Base-by-base conservation (phyloP, 2,888 invertebrate species). In the Lepidochitona cinerea region DNA sequence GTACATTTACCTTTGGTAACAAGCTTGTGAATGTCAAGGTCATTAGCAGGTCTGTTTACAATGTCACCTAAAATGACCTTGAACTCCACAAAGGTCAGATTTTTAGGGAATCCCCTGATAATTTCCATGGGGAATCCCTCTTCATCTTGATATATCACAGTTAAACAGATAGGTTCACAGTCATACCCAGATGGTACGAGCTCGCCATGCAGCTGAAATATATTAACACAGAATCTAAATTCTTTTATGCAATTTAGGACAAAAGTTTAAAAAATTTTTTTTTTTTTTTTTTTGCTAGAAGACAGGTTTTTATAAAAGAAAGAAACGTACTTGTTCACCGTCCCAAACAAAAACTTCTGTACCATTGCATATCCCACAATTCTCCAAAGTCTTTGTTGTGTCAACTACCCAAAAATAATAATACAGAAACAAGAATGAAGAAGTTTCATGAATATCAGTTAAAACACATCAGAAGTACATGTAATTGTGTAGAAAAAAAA, bases 341-440 rank as follows among this genome's bases (percentile, higher is more conserved):
- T 88, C 82, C 88, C 89, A 89, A 29, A 87, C 81, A 79, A 89
- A 88, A 36, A 89, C 66, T n/a, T 83, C 81, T 3, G 80, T 75
- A 5, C 79, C 83, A 74, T 84, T 77, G 4, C 70, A 71, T 26
- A 88, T 71, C 14, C 26, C 59, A 59, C 26, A 59, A 32, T 59
- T n/a, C n/a, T n/a, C n/a, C n/a, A n/a, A n/a, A n/a, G n/a, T n/a
- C n/a, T n/a, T n/a, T n/a, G n/a, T n/a, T n/a, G n/a, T n/a, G n/a
- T n/a, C n/a, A n/a, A n/a, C n/a, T n/a, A n/a, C n/a, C n/a, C n/a
- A n/a, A n/a, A n/a, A n/a, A n/a, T n/a, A n/a, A n/a, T n/a, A n/a
- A n/a, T n/a, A n/a, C n/a, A n/a, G n/a, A n/a, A n/a, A n/a, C n/a
- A n/a, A n/a, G n/a, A n/a, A n/a, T n/a, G n/a, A n/a, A n/a, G n/a